Evolutionary conservation across 2,888 invertebrate species (phyloP), one percentile per base, ranked within the genome.

Genomic region (Gymnosoma rotundatum): DNA sequence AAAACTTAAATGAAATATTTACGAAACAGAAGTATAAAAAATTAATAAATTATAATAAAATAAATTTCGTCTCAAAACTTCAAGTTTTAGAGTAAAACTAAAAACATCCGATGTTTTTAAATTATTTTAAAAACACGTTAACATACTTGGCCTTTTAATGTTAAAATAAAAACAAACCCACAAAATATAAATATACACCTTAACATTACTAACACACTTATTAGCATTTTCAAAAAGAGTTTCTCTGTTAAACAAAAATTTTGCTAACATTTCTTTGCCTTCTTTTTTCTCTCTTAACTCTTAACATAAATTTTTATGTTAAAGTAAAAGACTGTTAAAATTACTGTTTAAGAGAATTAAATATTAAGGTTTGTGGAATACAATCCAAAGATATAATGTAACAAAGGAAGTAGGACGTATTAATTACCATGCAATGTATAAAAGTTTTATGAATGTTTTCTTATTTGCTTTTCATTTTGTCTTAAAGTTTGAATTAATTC

Each of bases 341-440:
- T 25, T 38, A 69, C 25, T 52, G 12, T 18, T 52, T 20, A 83
- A 83, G 78, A 83, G 83, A 56, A 36, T 3, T 12, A 8, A 16
- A 4, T 10, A 32, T 74, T 74, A 32, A 21, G 0, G 18, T 36
- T 16, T 38, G n/a, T 50, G 7, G 5, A 25, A 50, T 25, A 10
- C 50, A 58, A 54, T 14, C 48, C 36, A 20, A 20, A 54, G 45
- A 52, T 54, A 20, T 18, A 52, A 56, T 56, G 45, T 61, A 6
- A 56, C 16, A 8, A 50, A 52, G 10, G 10, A 64, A 52, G 74
- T 64, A 42, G 12, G 42, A 69, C 73, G 50, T 73, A 76, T 84
- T 83, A 84, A 84, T 83, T 83, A 83, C 80, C 76, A 73, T 73
- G 52, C 73, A 80, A 83, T 80, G 83, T 83, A 80, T 78, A 61